Base-by-base conservation (phyloP, 1,140 invertebrate genomes). In the Bombyx mandarina region DNA sequence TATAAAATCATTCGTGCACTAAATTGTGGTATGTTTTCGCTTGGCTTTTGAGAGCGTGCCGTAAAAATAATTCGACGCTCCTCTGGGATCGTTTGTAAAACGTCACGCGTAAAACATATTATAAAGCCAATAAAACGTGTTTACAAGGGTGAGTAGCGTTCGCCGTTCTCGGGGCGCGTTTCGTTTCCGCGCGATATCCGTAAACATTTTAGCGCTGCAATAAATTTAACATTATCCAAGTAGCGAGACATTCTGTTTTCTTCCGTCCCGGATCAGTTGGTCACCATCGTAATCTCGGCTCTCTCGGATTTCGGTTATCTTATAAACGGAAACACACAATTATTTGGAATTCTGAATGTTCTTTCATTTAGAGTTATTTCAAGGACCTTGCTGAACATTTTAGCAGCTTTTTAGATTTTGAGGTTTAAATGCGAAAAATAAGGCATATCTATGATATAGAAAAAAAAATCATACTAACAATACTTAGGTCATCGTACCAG, bases 91-190 rank as follows among this genome's bases (percentile, higher is more conserved):
- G 84, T 87, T 85, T 85, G 82, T 87, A 82, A 87, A 87, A 85
- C 84, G 84, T 87, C 84, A 85, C 84, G 84, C 82, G 82, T 87
- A 87, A 82, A 87, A 87, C 84, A 87, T 87, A 85, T 87, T 85
- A 85, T 85, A 87, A 87, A 87, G 84, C 84, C 82, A 87, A 87
- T 87, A 87, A 87, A 87, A 87, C 83, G 83, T 87, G 83, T 87
- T 87, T 85, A 87, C 82, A 87, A 85, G 82, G 83, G 82, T 83
- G 83, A 84, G 75, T 75, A 71, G 75, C 70, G 73, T 75, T 76
- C 75, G 72, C 69, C 71, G 69, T 68, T 63, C 67, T 63, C 66
- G 63, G 61, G 66, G 60, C 47, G 53, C 8, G 54, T 69, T 72
- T 64, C 73, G 71, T 70, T 77, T 66, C 71, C 73, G 66, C 69